Evolutionary conservation across 2,797 vertebrate species (phyloP).

Genomic region (Arctocebus calabarensis): DNA sequence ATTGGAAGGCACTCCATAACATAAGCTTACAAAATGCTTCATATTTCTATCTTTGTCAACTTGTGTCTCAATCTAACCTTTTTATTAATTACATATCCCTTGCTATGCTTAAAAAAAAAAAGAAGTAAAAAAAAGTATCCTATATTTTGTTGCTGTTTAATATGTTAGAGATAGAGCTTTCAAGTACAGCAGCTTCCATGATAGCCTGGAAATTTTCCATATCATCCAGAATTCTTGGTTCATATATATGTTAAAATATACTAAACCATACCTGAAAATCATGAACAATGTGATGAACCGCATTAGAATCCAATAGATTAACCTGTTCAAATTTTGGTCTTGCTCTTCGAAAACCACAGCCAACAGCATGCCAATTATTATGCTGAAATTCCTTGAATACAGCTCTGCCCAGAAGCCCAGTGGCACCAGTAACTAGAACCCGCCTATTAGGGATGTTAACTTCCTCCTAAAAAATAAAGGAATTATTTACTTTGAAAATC

Average conservation of each 20-base stretch:
- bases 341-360: slow-evolving; percentile 93
- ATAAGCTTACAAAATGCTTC: slow-evolving; percentile 48
- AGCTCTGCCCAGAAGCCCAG: slow-evolving; percentile 95
- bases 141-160: neutral
- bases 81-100: neutral
- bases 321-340: slow-evolving; percentile 92
- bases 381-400: slow-evolving; percentile 94
- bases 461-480: slow-evolving; percentile 90
- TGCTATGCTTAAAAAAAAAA: neutral
- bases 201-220: neutral
- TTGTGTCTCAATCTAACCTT: neutral
- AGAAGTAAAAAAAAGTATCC: neutral
- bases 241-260: neutral
- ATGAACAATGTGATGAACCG: slow-evolving; percentile 91
- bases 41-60: neutral
- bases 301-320: slow-evolving; percentile 93
- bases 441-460: slow-evolving; percentile 85
- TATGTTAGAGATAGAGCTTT: neutral
- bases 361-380: slow-evolving; percentile 92
- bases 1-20: neutral
- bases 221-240: neutral
- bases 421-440: slow-evolving; percentile 95
- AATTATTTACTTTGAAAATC: slow-evolving; percentile 16
- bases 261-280: slow-evolving; percentile 91
- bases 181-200: neutral